A percentile compares a stretch with the other conserved stretches of the same genome.
Evolutionary conservation across 37 sponge, comb jelly and placozoan genomes (phyloP).

Genomic region (Halisarca cf. caerulea): DNA sequence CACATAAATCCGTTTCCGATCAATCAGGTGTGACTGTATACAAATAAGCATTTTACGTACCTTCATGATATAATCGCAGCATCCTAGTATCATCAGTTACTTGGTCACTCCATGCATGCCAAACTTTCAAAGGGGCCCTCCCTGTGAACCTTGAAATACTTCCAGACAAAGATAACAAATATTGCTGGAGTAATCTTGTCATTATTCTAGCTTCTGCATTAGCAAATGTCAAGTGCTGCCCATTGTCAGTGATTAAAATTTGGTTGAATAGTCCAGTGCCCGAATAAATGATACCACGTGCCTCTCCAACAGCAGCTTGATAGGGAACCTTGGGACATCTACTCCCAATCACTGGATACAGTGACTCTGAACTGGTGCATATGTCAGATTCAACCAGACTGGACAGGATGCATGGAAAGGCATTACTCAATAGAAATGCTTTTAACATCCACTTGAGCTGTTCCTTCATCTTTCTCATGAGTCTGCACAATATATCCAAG

Average conservation of each 20-base stretch:
- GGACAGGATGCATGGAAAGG: too few relatives aligned
- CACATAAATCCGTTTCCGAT: too few relatives aligned
- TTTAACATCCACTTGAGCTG: too few relatives aligned
- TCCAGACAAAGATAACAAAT: not conserved
- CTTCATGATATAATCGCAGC: not conserved
- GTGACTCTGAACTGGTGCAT: not conserved
- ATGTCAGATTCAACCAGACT: not conserved
- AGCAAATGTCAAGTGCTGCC: not conserved
- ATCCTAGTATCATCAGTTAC: too few relatives aligned
- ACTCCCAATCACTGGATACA: not conserved
- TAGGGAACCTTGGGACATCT: conserved; percentile 12
- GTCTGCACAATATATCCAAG: too few relatives aligned
- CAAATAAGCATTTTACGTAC: not conserved
- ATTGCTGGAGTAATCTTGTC: not conserved
- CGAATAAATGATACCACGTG: not conserved
- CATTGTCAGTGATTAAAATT: not conserved
- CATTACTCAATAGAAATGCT: too few relatives aligned
- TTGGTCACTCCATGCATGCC: conserved; percentile 9
- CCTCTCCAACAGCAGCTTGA: not conserved
- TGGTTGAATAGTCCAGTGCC: not conserved
- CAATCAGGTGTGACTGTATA: too few relatives aligned
- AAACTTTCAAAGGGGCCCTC: not conserved
- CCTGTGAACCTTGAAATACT: not conserved
- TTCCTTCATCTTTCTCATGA: too few relatives aligned
- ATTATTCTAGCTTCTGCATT: not conserved